Conservation (phyloP, 2,888 invertebrate genomes). For the Drosophila quinaria region DNA sequence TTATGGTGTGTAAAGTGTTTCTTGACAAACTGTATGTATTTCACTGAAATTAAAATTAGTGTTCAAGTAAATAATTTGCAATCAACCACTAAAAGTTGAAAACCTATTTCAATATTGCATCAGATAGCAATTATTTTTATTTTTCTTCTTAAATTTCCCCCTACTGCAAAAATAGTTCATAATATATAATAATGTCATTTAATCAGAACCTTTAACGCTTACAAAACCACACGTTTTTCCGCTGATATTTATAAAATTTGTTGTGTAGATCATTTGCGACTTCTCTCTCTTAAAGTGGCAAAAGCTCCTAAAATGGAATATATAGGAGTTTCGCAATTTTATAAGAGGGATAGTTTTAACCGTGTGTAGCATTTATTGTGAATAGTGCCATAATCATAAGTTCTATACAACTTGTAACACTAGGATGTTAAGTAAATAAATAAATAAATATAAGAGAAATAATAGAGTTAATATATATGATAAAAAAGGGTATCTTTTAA, state of each 20-base stretch:
- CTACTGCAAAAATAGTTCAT: background rate
- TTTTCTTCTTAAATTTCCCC: background rate
- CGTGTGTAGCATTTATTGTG: too few species aligned
- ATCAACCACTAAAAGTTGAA: too few species aligned
- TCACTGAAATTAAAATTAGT: too few species aligned
- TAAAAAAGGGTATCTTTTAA: conserved; percentile 9
- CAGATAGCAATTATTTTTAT: background rate
- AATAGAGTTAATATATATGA: background rate
- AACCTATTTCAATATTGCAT: too few species aligned
- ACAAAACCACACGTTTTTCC: conserved; percentile 2
- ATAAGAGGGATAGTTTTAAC: background rate
- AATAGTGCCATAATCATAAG: too few species aligned
- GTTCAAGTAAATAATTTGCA: too few species aligned
- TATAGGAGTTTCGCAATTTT: background rate
- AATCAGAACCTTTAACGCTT: conserved; percentile 11
- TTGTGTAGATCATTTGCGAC: conserved; percentile 7
- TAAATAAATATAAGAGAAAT: background rate
- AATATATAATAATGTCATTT: conserved; percentile 1
- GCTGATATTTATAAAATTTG: background rate
- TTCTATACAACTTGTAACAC: too few species aligned
- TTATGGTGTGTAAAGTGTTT: too few species aligned
- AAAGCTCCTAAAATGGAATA: background rate
- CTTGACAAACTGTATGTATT: too few species aligned
- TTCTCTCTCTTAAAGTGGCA: background rate
- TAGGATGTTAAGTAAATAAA: too few species aligned